Evolutionary conservation across 2,113 vertebrate species (phyloP), one percentile per base, ranked within the genome.

Genomic region (Microtus oregoni): DNA sequence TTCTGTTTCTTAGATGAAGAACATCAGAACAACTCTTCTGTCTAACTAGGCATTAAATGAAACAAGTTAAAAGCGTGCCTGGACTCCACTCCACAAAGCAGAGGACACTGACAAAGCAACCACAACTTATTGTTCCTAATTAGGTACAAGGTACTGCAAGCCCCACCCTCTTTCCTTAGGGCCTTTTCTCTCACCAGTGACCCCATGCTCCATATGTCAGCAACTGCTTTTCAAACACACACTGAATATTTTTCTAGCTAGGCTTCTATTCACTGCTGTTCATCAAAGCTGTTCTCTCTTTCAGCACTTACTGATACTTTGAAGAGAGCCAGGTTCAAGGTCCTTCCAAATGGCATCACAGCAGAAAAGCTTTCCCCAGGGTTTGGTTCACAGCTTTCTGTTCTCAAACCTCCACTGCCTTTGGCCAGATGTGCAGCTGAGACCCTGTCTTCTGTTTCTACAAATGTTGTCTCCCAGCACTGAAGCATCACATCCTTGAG

Each of bases 1-100:
- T 20, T 92, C 14, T 86, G 52, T 87, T 86, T 96, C 47, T 41
- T 90, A 95, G 88, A 79, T 89, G 75, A 96, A 76, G 26, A 92
- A 35, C 78, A 50, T 32, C 61, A 10, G 4, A 86, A 41, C n/a
- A 6, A 30, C 82, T 28, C 24, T 81, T 17, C 61, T 52, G 1
- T 58, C 35, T 58, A 87, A 79, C 76, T 55, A 70, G 32, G 5
- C 81, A 83, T n/a, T 92, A 70, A 92, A 67, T 22, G 44, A 86
- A 67, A 32, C 44, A 86, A 3, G 30, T 58, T n/a, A 70, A 92
- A 75, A 13, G 13, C 1, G 75, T 91, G 38, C 19, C 13, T 50
- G 50, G 15, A 52, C 7, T 67, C 0, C 32, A 86, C 41, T 94
- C 10, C 22, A 4, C 7, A 92, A 78, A 96, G 47, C 32, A 81